Evolutionary conservation across 1,140 invertebrate genomes (phyloP).

Genomic region (Drosophila burlai): DNA sequence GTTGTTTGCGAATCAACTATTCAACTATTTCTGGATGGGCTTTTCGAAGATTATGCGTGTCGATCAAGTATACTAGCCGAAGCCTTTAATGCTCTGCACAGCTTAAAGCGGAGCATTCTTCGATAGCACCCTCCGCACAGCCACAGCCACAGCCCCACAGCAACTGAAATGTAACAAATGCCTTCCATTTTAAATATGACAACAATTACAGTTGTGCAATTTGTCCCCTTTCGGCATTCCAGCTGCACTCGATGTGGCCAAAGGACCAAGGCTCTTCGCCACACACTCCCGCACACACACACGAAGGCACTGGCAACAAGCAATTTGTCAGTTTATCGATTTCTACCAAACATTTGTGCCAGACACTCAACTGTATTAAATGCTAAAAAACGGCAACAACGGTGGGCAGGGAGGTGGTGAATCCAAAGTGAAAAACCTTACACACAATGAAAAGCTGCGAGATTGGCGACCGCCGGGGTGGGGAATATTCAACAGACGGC

Average conservation of each 20-base stretch:
- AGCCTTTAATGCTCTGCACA: conserved; percentile 12
- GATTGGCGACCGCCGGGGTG: conserved; percentile 25
- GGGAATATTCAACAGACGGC: conserved; percentile 53
- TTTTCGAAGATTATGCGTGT: not conserved
- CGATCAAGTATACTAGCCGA: not conserved
- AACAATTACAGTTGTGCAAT: conserved; percentile 82
- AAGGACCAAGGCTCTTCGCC: conserved; percentile 69
- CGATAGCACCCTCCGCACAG: not conserved
- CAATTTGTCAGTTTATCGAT: conserved; percentile 84
- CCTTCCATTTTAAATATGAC: conserved; percentile 81
- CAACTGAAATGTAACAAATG: conserved; percentile 74
- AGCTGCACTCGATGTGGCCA: conserved; percentile 54
- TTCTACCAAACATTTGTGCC: conserved; percentile 84
- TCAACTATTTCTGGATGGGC: not conserved
- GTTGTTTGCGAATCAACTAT: conserved; percentile 4
- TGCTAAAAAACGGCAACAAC: conserved; percentile 81
- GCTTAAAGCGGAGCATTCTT: conserved; percentile 11
- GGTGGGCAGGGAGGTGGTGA: conserved; percentile 7
- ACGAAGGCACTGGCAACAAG: conserved; percentile 66
- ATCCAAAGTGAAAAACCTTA: conserved; percentile 81
- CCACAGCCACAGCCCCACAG: conserved; percentile 12
- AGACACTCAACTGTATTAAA: conserved; percentile 84
- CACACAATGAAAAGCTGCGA: conserved; percentile 80
- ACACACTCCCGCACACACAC: conserved; percentile 43
- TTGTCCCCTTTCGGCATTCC: conserved; percentile 77